These are phyloP conservation scores for Pterocles gutturalis DNA, from an alignment of 2,113 vertebrate species.

Conservation along the genomic window DNA sequence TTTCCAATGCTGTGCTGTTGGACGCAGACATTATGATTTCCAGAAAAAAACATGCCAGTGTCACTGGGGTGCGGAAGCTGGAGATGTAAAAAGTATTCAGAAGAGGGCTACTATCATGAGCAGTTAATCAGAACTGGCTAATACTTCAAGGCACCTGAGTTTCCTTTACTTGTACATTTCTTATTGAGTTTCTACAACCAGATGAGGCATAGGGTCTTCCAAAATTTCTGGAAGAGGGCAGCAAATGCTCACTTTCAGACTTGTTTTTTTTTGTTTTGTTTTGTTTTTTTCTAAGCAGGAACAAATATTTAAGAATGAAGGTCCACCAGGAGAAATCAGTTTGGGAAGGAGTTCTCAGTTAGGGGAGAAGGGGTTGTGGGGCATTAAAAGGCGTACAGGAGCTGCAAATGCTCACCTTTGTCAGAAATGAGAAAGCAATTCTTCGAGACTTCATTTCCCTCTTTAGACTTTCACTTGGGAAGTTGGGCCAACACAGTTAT, in stretches of 20 bases:
- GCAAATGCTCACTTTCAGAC: not conserved
- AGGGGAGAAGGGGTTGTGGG: not conserved
- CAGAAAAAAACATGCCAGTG: not conserved
- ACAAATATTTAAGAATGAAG: not conserved
- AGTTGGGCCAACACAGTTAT: not conserved
- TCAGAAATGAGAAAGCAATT: not conserved
- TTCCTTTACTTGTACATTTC: not conserved
- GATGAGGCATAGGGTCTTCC: not conserved
- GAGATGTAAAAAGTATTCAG: not conserved
- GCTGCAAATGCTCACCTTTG: not conserved
- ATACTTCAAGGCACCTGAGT: not conserved
- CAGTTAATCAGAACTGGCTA: not conserved
- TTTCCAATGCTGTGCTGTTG: not conserved
- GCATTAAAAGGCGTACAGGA: not conserved
- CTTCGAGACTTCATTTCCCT: not conserved
- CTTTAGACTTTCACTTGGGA: not conserved
- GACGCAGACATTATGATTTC: not conserved
- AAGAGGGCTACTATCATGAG: not conserved
- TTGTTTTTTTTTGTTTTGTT: not conserved
- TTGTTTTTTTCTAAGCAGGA: not conserved
- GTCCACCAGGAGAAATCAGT: not conserved
- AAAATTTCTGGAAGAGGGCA: not conserved
- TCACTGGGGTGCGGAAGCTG: not conserved
- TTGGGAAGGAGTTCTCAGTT: not conserved
- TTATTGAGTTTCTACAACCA: not conserved